Base-by-base conservation (phyloP, 2,888 invertebrate species). In the Eustalomyia histrio region DNA sequence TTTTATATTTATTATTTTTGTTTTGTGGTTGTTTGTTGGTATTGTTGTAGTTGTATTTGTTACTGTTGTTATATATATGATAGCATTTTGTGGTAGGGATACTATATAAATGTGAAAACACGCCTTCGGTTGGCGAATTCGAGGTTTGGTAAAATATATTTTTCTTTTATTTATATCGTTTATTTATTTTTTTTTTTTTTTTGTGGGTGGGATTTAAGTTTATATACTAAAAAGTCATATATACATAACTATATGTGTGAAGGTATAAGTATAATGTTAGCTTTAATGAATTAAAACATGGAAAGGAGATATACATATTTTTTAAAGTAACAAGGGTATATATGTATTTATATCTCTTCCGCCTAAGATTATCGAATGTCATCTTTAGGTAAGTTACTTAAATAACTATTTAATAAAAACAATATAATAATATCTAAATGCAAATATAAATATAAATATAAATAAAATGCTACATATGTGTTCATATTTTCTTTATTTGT, bases 131-230 rank as follows among this genome's bases (percentile, higher is more conserved):
- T 69, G 57, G 57, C 69, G 52, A 74, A 57, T 67, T 68, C n/a
- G 52, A 64, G 47, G 21, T n/a, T 61, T 21, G 6, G 4, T 57
- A 29, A 8, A 24, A n/a, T 57, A 18, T 52, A 8, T 69, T 10
- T 63, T n/a, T n/a, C 35, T 43, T 29, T 21, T 21, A 52, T 68
- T 57, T 55, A 8, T 24, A 47, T 43, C 18, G 21, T 76, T 16
- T 72, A 53, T 76, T 24, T 65, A 17, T 69, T 17, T 43, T 65
- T 21, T 69, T 17, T 43, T 12, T 73, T 43, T 24, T 60, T 39
- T 52, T 43, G 74, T 75, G 81, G 81, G 81, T 74, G 81, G 81
- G 81, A 78, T 81, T 81, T 75, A 29, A 57, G 12, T 74, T 67
- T 68, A 47, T 47, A 7, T 47, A n/a, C 43, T n/a, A 47, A 6